These are phyloP conservation scores for Carabus problematicus DNA, from an alignment of 2,888 invertebrate species.

Conservation along the genomic window DNA sequence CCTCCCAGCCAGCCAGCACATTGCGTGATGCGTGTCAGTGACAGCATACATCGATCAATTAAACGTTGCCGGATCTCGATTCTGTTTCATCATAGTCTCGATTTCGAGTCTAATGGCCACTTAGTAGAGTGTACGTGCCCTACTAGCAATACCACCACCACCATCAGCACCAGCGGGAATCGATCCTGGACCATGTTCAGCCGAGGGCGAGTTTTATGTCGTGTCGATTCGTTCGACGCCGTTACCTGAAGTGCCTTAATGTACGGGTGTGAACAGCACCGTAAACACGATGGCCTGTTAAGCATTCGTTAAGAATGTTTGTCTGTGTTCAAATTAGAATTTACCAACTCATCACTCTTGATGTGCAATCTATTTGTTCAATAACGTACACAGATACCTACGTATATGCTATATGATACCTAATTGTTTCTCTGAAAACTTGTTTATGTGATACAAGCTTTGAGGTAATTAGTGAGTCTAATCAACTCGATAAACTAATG, in stretches of 20 bases:
- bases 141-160: neutral
- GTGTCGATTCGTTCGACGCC: conserved; percentile 8
- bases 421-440: too few species aligned
- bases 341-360: too few species aligned
- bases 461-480: too few species aligned
- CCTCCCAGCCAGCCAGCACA: too few species aligned
- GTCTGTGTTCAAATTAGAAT: neutral
- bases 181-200: neutral
- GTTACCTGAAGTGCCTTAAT: conserved; percentile 17
- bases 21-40: conserved; percentile 19
- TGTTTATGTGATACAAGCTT: too few species aligned
- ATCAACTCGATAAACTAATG: too few species aligned
- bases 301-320: conserved; percentile 13
- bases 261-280: conserved; percentile 11
- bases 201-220: conserved; percentile 13
- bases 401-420: too few species aligned
- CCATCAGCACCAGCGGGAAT: neutral
- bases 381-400: too few species aligned
- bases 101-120: conserved; percentile 5
- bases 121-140: neutral
- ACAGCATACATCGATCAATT: conserved; percentile 36
- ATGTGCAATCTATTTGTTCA: too few species aligned
- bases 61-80: conserved; percentile 19
- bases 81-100: conserved; percentile 19
- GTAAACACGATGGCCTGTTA: conserved; percentile 11